Evolutionary conservation across 2,113 vertebrate genomes (phyloP), one percentile per base, ranked within the genome.

Genomic region (Piaya cayana): DNA sequence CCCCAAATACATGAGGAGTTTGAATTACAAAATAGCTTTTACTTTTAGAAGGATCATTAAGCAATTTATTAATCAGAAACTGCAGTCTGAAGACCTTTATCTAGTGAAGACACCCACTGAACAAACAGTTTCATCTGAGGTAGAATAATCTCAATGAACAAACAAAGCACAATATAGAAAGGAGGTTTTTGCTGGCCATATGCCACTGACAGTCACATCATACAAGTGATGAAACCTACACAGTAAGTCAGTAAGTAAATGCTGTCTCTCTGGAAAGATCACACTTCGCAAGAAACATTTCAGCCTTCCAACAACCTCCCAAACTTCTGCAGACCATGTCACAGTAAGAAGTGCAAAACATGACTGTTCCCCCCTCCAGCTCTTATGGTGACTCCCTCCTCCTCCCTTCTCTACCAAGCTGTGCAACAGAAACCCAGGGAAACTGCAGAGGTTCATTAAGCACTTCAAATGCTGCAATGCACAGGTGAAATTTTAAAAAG

Each of bases 131-230:
- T 91, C 26, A 49, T 62, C 43, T 78, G 20, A 12, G 32, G 50
- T 25, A 65, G 45, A 69, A 68, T 0, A 1, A 49, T 25, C 23
- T 60, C 39, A 50, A 34, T 12, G 21, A 91, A 47, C 34, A 55
- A 71, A 64, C 6, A 36, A 0, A 6, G 7, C 30, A 74, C 21
- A 23, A 65, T 47, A 58, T 19, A 45, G 74, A 80, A 74, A 74
- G 11, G 8, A 52, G 26, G 23, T 3, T 78, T 86, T 60, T 3
- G 2, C 39, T 67, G 21, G 20, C 18, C 6, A 0, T 42, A 6
- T 20, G 9, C 19, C 39, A 60, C 14, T 30, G 58, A 68, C 1
- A 4, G 45, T 23, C 59, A 65, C 30, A 29, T 64, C 62, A 68
- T 23, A 47, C 8, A 47, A 1, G 0, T 34, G 52, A 82, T 22